phyloP scores from a whole-genome alignment of 2,113 vertebrate genomes.

The Bujurquina vittata region DNA sequence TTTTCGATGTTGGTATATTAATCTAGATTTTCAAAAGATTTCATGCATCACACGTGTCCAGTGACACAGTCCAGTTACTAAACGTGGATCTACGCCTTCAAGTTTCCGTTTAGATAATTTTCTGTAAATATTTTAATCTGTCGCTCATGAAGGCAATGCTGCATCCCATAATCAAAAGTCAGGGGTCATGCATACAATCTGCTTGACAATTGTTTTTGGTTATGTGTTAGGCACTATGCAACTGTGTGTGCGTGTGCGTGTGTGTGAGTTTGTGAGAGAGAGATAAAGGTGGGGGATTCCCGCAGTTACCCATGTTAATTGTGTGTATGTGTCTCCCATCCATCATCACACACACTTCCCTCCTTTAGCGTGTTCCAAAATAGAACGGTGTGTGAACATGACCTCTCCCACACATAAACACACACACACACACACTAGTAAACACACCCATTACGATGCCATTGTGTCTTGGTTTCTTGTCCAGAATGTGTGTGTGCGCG shows the following conservation, averaged over 20 bases:
- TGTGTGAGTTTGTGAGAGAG: background rate
- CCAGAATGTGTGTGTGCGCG: conserved; percentile 35
- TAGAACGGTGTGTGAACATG: conserved; percentile 81
- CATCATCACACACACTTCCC: conserved; percentile 82
- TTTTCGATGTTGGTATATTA: background rate
- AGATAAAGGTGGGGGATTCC: conserved; percentile 77
- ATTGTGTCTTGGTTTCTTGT: conserved; percentile 69
- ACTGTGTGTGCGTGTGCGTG: background rate
- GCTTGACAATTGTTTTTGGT: background rate
- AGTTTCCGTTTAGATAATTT: background rate
- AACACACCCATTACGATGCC: conserved; percentile 68
- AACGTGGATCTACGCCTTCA: background rate
- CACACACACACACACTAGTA: conserved; percentile 39
- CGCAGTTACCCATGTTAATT: conserved; percentile 49
- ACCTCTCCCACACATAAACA: conserved; percentile 79
- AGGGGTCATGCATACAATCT: background rate
- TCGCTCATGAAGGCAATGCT: background rate
- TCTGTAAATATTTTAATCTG: background rate
- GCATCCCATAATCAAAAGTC: background rate
- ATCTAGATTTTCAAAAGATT: background rate
- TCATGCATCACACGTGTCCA: too few relatives aligned
- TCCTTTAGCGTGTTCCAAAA: conserved; percentile 75
- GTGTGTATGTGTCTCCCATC: conserved; percentile 69
- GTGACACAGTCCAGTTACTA: background rate
- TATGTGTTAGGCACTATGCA: conserved; percentile 13